A percentile compares a stretch with the other conserved stretches of the same genome.
Conservation (phyloP, 2,888 invertebrate species). For the Lymantria dispar region DNA sequence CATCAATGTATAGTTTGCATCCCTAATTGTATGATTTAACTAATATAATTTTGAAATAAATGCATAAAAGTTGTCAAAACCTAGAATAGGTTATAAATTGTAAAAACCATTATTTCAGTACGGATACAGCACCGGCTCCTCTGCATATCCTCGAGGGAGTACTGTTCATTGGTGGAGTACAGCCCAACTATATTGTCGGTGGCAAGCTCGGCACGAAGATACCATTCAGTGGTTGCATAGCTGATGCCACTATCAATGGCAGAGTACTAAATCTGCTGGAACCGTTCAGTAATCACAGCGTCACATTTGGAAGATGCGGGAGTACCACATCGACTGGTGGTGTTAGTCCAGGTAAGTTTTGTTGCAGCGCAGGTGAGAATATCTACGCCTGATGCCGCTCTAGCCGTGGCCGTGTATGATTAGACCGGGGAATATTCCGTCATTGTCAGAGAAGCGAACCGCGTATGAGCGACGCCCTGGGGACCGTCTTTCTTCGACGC, state of each 20-base stretch:
- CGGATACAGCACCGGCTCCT: constrained; percentile 81
- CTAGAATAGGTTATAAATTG: too few relatives aligned
- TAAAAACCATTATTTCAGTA: constrained; percentile 53
- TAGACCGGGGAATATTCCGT: too few relatives aligned
- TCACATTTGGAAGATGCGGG: constrained; percentile 59
- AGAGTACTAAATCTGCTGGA: constrained; percentile 68
- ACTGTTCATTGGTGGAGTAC: constrained; percentile 94
- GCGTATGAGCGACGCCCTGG: too few relatives aligned
- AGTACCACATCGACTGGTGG: constrained; percentile 60
- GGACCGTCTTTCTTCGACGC: too few relatives aligned
- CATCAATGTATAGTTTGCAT: too few relatives aligned
- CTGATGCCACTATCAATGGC: constrained; percentile 95
- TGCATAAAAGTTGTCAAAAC: too few relatives aligned
- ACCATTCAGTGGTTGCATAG: constrained; percentile 94
- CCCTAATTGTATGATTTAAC: too few relatives aligned
- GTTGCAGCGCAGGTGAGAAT: too few relatives aligned
- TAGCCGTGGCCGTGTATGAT: too few relatives aligned
- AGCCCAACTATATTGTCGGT: constrained; percentile 80
- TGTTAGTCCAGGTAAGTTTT: constrained; percentile 51
- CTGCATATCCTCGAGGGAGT: constrained; percentile 86
- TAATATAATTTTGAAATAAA: too few relatives aligned
- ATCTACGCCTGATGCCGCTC: too few relatives aligned
- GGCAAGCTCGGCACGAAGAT: constrained; percentile 81
- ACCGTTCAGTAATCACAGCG: constrained; percentile 56
- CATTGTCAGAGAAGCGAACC: too few relatives aligned